Base-by-base conservation (phyloP, 2,113 vertebrate genomes). In the Leiothrix lutea region DNA sequence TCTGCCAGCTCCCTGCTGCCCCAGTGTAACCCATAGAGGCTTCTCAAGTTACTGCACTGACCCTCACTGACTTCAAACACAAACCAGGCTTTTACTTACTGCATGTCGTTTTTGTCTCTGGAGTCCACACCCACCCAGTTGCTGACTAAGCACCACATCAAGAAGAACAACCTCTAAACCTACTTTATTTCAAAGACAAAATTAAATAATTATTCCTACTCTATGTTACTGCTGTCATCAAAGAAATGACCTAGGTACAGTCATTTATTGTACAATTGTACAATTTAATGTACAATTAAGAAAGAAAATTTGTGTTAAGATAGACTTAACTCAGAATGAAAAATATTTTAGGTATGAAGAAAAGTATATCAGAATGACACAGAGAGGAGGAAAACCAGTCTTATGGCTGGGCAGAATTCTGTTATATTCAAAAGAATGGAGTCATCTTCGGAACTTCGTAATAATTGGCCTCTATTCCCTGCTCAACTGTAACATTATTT, bases 401-500 rank as follows among this genome's bases (percentile, higher is more conserved):
- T 81, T 93, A 26, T n/a, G 58, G 45, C 20, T 58, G 35, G 35
- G 31, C 40, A 79, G 28, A 88, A 53, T 48, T 58, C 53, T 80
- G 48, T 70, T 74, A 31, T 8, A 62, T 47, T 86, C 60, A 62
- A 64, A 72, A 66, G 44, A 82, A 77, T 5, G 47, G 31, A 61
- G 44, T 57, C 0, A 0, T 51, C 50, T 70, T 74, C 5, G 5
- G 81, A 61, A 73, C 80, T 85, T 87, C 26, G 2, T 36, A 71
- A 70, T 87, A 93, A 96, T 69, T 85, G 83, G 47, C 57, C 78
- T 74, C 62, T 92, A 85, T 87, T 95, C 87, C 86, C 93, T 91
- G 44, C 67, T 95, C 80, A 82, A 72, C 33, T 66, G 45, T 79
- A 90, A 82, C 54, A 86, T 94, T 95, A 95, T 89, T 95, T 95